phyloP scores from a whole-genome alignment of 2,888 invertebrate species.

The Abrostola triplasia region DNA sequence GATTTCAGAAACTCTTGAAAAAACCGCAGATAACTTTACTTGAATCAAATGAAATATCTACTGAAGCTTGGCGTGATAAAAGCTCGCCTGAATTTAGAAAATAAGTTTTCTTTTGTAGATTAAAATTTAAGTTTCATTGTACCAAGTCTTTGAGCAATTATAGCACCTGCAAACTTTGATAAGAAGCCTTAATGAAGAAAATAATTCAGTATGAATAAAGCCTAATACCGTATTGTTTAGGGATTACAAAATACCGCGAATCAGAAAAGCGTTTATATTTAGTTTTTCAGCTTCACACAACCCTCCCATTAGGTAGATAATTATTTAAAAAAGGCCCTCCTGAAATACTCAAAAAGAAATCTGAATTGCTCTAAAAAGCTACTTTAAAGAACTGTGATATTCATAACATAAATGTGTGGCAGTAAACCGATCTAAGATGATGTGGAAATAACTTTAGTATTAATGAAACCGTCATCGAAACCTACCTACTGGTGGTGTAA shows the following conservation, averaged over 20 bases:
- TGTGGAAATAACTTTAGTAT: too few species aligned
- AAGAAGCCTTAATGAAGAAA: slow-evolving; percentile 36
- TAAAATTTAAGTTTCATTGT: slow-evolving; percentile 40
- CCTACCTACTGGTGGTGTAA: too few species aligned
- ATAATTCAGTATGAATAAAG: slow-evolving; percentile 31
- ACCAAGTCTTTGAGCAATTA: slow-evolving; percentile 45
- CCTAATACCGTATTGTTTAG: slow-evolving; percentile 36
- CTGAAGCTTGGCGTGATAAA: slow-evolving; percentile 24
- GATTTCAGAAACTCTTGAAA: slow-evolving; percentile 11
- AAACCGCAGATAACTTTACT: slow-evolving; percentile 21
- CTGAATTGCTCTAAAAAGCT: too few species aligned
- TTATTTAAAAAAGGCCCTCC: too few species aligned
- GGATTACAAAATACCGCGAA: slow-evolving; percentile 30
- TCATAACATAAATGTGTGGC: too few species aligned
- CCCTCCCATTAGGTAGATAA: too few species aligned
- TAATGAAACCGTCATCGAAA: too few species aligned
- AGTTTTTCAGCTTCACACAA: too few species aligned
- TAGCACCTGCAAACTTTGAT: slow-evolving; percentile 40
- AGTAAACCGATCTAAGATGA: too few species aligned
- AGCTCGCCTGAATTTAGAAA: slow-evolving; percentile 19
- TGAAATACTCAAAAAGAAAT: too few species aligned
- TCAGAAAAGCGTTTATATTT: slow-evolving; percentile 1
- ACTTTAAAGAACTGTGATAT: too few species aligned
- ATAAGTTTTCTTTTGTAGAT: slow-evolving; percentile 42
- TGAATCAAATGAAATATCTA: slow-evolving; percentile 17